Conservation (phyloP, 37 sponge, comb jelly and placozoan species). For the Dysidea cf. avara region DNA sequence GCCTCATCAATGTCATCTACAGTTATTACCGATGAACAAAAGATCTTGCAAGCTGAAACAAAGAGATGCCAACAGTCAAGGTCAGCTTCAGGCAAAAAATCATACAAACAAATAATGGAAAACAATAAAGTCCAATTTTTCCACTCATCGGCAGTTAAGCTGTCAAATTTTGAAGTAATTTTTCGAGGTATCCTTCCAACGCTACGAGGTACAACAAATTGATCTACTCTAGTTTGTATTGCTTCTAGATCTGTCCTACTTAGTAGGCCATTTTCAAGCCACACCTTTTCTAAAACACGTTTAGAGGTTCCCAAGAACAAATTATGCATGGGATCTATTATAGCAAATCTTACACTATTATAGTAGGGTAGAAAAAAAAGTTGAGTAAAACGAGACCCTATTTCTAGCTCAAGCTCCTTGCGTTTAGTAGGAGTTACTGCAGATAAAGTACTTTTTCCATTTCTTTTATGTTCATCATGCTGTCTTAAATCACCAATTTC, state of each 20-base stretch:
- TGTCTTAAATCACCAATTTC: not conserved
- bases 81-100: not conserved
- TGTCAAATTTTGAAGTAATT: conserved; percentile 1
- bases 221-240: not conserved
- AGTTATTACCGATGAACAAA: not conserved
- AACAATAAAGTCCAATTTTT: not conserved
- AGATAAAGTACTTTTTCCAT: not conserved
- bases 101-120: not conserved
- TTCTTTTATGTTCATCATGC: not conserved
- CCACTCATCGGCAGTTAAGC: conserved; percentile 11
- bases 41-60: not conserved
- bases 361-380: not conserved
- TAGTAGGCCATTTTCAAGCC: not conserved
- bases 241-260: not conserved
- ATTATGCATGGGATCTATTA: conserved; percentile 23
- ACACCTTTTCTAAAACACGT: not conserved
- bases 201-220: not conserved
- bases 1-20: not conserved
- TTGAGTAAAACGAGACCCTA: not conserved
- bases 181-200: conserved; percentile 3
- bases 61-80: not conserved
- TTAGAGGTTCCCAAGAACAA: conserved; percentile 15
- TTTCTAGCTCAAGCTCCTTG: not conserved
- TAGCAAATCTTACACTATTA: not conserved
- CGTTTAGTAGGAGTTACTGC: not conserved